These are phyloP conservation scores for Parelbella ahira DNA, from an alignment of 2,888 invertebrate species.

Conservation along the genomic window DNA sequence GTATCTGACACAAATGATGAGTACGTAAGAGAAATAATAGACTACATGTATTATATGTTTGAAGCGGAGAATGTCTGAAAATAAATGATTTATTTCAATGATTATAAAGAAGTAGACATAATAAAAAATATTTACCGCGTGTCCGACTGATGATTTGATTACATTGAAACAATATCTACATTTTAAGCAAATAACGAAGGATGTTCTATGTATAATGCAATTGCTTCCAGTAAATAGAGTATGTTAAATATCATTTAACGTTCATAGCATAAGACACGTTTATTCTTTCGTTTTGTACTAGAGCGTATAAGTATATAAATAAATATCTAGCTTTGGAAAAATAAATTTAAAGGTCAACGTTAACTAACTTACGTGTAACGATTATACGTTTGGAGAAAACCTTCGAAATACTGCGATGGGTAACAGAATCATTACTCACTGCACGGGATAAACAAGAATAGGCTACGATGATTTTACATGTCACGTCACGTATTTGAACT, in stretches of 20 bases:
- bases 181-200: too few species aligned
- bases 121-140: too few species aligned
- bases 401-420: constrained; percentile 26
- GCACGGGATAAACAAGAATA: too few species aligned
- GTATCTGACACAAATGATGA: too few species aligned
- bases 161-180: constrained; percentile 2
- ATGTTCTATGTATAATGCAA: too few species aligned
- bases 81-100: too few species aligned
- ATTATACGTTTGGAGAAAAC: constrained; percentile 20
- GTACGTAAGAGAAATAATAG: too few species aligned
- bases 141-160: background rate
- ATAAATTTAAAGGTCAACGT: constrained; percentile 25
- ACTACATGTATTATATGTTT: too few species aligned
- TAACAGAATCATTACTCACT: too few species aligned
- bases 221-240: constrained; percentile 12
- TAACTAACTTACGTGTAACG: constrained; percentile 19
- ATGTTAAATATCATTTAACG: too few species aligned
- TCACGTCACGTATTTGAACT: constrained; percentile 33
- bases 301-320: constrained; percentile 41
- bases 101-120: too few species aligned
- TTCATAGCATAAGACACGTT: constrained; percentile 58
- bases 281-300: constrained; percentile 54
- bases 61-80: too few species aligned
- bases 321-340: constrained; percentile 34
- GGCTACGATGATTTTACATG: constrained; percentile 11